These are phyloP conservation scores for Cliona cf. orientalis DNA, from an alignment of 37 sponge, comb jelly and placozoan genomes.

Conservation along the genomic window DNA sequence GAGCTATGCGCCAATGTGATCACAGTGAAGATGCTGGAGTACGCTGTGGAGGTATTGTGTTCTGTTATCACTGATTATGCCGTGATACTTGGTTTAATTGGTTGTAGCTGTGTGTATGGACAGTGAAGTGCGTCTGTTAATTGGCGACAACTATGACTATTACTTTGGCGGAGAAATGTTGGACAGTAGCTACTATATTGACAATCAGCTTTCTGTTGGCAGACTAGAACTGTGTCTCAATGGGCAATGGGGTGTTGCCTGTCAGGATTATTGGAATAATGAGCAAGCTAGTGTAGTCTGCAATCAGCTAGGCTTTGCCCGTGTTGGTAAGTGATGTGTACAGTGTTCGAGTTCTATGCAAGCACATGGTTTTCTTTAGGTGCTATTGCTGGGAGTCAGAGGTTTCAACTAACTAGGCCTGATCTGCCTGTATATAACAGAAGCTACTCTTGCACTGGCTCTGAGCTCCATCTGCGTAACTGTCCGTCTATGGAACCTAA, in stretches of 20 bases:
- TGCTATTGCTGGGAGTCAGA: slow-evolving; percentile 1
- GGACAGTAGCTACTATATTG: slow-evolving; percentile 23
- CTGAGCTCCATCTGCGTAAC: neutral
- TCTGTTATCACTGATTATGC: neutral
- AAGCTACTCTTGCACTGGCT: slow-evolving; percentile 4
- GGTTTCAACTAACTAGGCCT: neutral
- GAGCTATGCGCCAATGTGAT: neutral
- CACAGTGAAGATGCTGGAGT: slow-evolving; percentile 18
- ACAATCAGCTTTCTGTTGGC: slow-evolving; percentile 8
- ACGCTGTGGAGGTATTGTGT: slow-evolving; percentile 20
- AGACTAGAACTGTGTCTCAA: slow-evolving; percentile 43
- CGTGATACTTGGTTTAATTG: neutral
- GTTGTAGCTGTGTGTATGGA: slow-evolving; percentile 12
- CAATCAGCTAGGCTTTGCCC: slow-evolving; percentile 33
- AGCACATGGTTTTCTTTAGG: neutral
- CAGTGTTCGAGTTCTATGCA: neutral
- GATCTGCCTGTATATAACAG: neutral
- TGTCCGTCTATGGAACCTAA: slow-evolving; percentile 1
- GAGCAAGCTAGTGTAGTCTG: slow-evolving; percentile 30
- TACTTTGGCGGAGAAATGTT: slow-evolving; percentile 1
- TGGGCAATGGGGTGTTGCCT: slow-evolving; percentile 19
- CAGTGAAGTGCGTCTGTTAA: slow-evolving; percentile 50
- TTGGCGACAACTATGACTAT: slow-evolving; percentile 54
- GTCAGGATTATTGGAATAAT: slow-evolving; percentile 17
- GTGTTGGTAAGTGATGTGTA: neutral